Evolutionary conservation across 2,797 vertebrate species (phyloP), one percentile per base, ranked within the genome.

Genomic region (Masticophis lateralis): DNA sequence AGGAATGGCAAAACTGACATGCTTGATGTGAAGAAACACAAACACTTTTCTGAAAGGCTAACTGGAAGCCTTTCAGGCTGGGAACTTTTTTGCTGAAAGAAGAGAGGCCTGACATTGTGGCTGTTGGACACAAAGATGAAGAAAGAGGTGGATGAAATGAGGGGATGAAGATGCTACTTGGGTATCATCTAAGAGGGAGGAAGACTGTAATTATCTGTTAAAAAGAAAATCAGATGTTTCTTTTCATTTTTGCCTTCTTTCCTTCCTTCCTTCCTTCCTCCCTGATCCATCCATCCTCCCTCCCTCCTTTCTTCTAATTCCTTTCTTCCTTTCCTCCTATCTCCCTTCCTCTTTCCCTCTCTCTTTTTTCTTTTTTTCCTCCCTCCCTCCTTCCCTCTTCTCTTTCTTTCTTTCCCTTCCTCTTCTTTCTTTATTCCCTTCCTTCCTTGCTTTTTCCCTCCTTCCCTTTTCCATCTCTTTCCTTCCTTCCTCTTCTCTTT

Each of bases 391-490:
- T 16, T 18, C 5, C 16, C 18, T 27, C 8, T 27, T 61, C 8
- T 25, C 20, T 59, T 51, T 51, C 51, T 51, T 51, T 7, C 7
- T 51, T 51, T 51, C 6, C 7, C 5, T 51, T 51, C 51, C 51
- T 51, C 51, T 51, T 7, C 6, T 59, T 8, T 7, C 57, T 59
- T 27, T 12, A 5, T 3, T 37, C 27, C 66, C 27, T 32, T 57
- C 14, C 14, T 57, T 57, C 4, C 13, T 16, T 56, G 47, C 47
- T 51, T 16, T 16, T 14, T 57, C 4, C 12, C 5, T 74, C 47
- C 2, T 8, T 28, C 27, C 53, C 1, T 55, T 5, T 8, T 16
- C 5, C 18, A 0, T 0, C 20, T n/a, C 37, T 87, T 59, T 4
- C 0, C 93, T 74, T 79, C 92, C 92, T 66, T 27, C 60, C n/a